phyloP scores from a whole-genome alignment of 2,888 invertebrate genomes.

The Andrena fulva region DNA sequence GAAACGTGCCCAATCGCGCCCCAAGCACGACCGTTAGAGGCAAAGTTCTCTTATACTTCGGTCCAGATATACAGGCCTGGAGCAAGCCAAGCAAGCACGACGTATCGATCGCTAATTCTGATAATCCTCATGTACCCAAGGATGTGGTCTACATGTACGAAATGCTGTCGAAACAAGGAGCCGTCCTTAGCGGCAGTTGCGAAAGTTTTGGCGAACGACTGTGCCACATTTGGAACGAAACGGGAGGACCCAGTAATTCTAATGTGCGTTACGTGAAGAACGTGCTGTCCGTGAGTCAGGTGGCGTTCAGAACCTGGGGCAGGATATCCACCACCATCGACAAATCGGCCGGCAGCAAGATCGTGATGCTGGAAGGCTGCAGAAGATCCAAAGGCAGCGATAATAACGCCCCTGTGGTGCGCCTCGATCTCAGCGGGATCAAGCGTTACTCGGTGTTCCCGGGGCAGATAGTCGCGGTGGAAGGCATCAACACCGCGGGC shows the following conservation, averaged over 20 bases:
- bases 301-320: conserved; percentile 87
- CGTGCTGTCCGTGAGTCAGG: conserved; percentile 80
- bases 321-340: conserved; percentile 33
- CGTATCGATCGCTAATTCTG: conserved; percentile 61
- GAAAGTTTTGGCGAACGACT: conserved; percentile 72
- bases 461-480: conserved; percentile 91
- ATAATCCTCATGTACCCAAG: conserved; percentile 72
- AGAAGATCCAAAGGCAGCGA: conserved; percentile 87
- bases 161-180: conserved; percentile 74
- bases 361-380: conserved; percentile 72
- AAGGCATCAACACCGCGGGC: conserved; percentile 90
- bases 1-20: conserved; percentile 50
- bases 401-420: conserved; percentile 82
- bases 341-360: conserved; percentile 49
- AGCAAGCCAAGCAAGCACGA: conserved; percentile 59
- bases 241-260: conserved; percentile 3
- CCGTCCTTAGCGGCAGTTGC: conserved; percentile 66
- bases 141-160: conserved; percentile 80
- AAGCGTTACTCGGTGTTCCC: conserved; percentile 90
- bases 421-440: conserved; percentile 86
- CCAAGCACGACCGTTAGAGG: conserved; percentile 53
- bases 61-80: conserved; percentile 72
- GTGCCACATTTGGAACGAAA: conserved; percentile 72
- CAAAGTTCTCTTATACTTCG: conserved; percentile 73
- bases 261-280: conserved; percentile 70